Base-by-base conservation (phyloP, 64 coral and sea anemone species). In the Actinia equina region DNA sequence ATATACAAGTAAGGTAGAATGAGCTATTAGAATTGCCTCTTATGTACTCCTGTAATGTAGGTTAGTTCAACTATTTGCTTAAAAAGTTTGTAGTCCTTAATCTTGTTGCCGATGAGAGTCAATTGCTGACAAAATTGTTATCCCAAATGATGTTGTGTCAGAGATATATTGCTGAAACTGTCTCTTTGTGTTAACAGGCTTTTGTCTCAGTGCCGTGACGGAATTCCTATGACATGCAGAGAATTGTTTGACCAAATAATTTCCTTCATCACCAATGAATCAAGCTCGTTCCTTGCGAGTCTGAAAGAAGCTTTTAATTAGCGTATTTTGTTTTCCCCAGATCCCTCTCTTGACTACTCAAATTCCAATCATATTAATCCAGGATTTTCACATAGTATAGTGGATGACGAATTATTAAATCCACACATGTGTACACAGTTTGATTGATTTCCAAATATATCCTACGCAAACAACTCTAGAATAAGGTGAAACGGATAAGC, bases 31-130 rank as follows among this genome's bases (percentile, higher is more conserved):
- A 26, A 74, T 41, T 30, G 69, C 22, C 69, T 74, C 69, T 74
- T 74, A 74, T 4, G 12, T 26, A 30, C 69, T 74, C 16, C 69
- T 42, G 69, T 74, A 16, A 30, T 27, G 13, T 26, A 27, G 4
- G 12, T 4, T 49, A 22, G 78, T 52, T 16, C 2, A 4, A 49
- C 17, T 81, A n/a, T 81, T 81, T 81, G 78, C 78, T 81, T 81
- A 49, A 81, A 81, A 52, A 81, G 78, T 81, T 81, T 81, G 43
- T 81, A 49, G 42, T 81, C 49, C 42, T 81, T 52, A 43, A 49
- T 22, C n/a, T 22, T 81, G 41, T 81, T 52, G 42, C 17, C 22
- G 27, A 52, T 49, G 43, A 52, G 78, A 49, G 78, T 81, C 19
- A 25, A 81, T 49, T 44, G 43, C 15, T 52, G 78, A 44, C 78